Conservation (phyloP, 2,888 invertebrate genomes). For the Rotaria socialis region DNA sequence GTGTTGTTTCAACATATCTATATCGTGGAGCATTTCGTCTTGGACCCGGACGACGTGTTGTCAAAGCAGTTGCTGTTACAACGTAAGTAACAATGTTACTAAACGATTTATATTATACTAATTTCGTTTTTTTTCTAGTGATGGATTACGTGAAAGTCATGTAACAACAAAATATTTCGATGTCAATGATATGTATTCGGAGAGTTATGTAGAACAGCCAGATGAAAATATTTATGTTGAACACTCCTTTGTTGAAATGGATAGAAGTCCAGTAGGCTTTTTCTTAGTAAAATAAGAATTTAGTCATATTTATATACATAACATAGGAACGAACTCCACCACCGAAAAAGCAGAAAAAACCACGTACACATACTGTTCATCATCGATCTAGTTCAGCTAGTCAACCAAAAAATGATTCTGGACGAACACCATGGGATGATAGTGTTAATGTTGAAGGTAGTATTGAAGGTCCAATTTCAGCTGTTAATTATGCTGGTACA, state of each 20-base stretch:
- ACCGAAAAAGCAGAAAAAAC: background rate
- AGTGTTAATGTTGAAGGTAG: constrained; percentile 41
- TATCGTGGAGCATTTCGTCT: constrained; percentile 59
- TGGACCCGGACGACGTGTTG: constrained; percentile 56
- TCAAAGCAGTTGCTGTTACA: constrained; percentile 57
- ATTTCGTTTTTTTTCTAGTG: constrained; percentile 50
- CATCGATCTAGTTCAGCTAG: background rate
- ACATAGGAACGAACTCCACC: constrained; percentile 19
- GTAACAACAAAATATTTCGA: constrained; percentile 57
- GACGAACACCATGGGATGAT: constrained; percentile 30
- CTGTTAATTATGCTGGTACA: constrained; percentile 59
- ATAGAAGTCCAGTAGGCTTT: constrained; percentile 16
- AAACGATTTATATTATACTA: background rate
- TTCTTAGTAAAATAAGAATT: background rate
- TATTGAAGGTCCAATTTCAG: constrained; percentile 57
- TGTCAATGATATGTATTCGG: constrained; percentile 52
- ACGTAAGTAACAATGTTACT: background rate
- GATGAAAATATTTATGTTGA: background rate
- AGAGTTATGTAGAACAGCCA: background rate
- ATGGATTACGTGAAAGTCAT: constrained; percentile 57
- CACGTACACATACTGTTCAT: constrained; percentile 4
- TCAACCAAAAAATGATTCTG: background rate
- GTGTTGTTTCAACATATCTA: constrained; percentile 56
- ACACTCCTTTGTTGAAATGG: background rate
- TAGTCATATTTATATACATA: background rate